These are phyloP conservation scores for Oenanthe oenanthe DNA, from an alignment of 2,113 vertebrate genomes.

Conservation along the genomic window DNA sequence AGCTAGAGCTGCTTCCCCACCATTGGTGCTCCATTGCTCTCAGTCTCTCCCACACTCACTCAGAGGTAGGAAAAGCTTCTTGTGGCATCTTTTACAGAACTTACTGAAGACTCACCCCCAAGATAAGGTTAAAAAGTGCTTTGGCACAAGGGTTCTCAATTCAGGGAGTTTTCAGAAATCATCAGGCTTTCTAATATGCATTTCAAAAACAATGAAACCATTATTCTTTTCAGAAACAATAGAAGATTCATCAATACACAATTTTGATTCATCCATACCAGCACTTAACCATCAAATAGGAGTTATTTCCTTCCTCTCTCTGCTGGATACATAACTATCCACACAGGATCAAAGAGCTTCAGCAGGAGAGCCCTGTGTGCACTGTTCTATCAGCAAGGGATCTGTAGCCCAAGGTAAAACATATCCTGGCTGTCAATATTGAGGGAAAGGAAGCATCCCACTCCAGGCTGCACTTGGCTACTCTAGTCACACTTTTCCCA, in stretches of 20 bases:
- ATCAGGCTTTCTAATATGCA: not conserved
- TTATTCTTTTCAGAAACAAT: not conserved
- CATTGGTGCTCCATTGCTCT: not conserved
- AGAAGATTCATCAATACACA: not conserved
- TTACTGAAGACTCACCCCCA: not conserved
- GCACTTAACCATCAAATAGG: not conserved
- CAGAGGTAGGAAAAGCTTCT: not conserved
- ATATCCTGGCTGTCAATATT: not conserved
- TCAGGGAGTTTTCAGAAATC: not conserved
- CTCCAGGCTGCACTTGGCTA: not conserved
- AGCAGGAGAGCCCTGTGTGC: rapidly evolving
- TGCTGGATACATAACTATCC: not conserved
- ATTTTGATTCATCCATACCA: not conserved
- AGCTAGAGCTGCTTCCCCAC: not conserved
- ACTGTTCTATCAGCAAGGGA: not conserved
- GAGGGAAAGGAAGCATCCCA: not conserved
- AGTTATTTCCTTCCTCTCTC: not conserved
- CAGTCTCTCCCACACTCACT: not conserved
- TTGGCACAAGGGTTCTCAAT: not conserved
- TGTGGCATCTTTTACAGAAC: not conserved
- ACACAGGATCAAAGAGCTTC: not conserved
- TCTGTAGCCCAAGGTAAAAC: not conserved
- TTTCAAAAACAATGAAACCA: not conserved
- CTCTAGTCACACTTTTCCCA: not conserved
- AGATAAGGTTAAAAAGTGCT: not conserved